These are phyloP conservation scores for Zosterops lateralis DNA, from an alignment of 2,113 vertebrate species.

Conservation along the genomic window DNA sequence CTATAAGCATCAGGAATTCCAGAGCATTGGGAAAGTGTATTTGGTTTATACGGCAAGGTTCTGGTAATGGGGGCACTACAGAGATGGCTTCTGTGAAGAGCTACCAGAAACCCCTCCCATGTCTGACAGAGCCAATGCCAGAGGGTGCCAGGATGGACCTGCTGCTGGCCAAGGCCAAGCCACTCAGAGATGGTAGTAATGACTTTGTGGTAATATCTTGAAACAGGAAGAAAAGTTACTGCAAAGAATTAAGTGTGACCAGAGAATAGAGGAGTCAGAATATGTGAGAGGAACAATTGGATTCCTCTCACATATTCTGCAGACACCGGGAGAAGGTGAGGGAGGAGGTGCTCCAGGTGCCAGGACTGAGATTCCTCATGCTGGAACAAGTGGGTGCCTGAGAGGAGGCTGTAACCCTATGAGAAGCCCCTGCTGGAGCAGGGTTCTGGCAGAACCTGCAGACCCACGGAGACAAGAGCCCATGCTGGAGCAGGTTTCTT, in stretches of 20 bases:
- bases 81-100: not conserved
- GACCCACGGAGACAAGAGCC: not conserved
- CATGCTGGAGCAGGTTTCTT: not conserved
- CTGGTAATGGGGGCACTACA: not conserved
- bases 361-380: not conserved
- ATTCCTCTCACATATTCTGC: not conserved
- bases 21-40: not conserved
- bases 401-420: not conserved
- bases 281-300: not conserved
- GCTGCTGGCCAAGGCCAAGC: rapidly evolving
- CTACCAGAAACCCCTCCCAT: not conserved
- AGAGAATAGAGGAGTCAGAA: not conserved
- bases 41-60: not conserved
- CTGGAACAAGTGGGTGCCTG: too few relatives aligned
- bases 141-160: rapidly evolving
- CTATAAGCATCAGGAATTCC: not conserved
- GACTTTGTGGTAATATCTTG: not conserved
- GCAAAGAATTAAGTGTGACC: not conserved
- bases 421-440: not conserved
- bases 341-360: not conserved
- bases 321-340: not conserved
- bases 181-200: not conserved
- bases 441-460: not conserved
- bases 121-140: not conserved
- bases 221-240: not conserved